Evolutionary conservation across 2,888 invertebrate genomes (phyloP).

Genomic region (Stenolophus ochropezus): DNA sequence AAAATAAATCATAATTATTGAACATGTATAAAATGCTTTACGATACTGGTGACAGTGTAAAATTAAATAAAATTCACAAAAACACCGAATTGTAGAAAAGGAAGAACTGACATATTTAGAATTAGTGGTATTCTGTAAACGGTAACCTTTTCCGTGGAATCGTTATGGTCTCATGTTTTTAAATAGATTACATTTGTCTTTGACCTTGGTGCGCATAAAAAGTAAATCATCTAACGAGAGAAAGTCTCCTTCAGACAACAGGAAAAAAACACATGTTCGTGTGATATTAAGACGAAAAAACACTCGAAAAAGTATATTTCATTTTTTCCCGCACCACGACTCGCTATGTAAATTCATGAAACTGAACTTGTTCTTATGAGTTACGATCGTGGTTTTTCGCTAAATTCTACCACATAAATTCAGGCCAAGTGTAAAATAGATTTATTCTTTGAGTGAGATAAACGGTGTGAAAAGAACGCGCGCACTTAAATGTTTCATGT

Average conservation of each 20-base stretch:
- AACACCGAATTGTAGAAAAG: no score
- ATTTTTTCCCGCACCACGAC: constrained; percentile 10
- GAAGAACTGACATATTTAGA: neutral
- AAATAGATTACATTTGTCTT: constrained; percentile 33
- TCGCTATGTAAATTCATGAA: constrained; percentile 40
- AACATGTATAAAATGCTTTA: no score
- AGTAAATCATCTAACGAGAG: constrained; percentile 49
- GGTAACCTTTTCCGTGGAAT: neutral
- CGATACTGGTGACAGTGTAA: no score
- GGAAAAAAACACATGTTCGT: constrained; percentile 46
- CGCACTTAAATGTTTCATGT: constrained; percentile 29
- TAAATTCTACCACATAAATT: constrained; percentile 9
- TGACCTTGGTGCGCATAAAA: constrained; percentile 43
- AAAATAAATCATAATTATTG: no score
- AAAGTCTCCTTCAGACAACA: constrained; percentile 36
- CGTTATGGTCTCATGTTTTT: constrained; percentile 37
- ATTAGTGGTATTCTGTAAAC: neutral
- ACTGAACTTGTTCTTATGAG: constrained; percentile 31
- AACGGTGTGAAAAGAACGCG: constrained; percentile 25
- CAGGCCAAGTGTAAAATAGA: constrained; percentile 25
- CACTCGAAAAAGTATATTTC: constrained; percentile 18
- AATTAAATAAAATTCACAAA: no score
- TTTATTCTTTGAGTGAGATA: constrained; percentile 40
- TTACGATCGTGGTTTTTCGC: constrained; percentile 16
- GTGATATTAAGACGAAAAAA: constrained; percentile 40